A percentile compares a stretch with the other conserved stretches of the same genome.
Conservation (phyloP, 2,113 vertebrate species). For the Pitta sordida region DNA sequence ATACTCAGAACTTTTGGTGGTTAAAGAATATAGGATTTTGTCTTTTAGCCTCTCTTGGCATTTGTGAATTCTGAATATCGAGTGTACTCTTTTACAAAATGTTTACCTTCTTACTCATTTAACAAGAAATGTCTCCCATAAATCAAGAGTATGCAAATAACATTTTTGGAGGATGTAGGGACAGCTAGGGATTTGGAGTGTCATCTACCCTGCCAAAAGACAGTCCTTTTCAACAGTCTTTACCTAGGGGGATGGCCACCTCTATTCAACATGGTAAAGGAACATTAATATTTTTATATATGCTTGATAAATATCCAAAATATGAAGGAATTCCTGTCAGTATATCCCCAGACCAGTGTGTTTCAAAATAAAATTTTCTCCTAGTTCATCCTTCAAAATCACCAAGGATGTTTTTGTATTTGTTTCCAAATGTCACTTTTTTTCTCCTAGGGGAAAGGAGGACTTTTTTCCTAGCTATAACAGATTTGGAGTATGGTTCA, state of each 20-base stretch:
- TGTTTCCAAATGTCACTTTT: not conserved
- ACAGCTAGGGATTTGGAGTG: not conserved
- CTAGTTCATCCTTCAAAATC: not conserved
- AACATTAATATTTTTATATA: not conserved
- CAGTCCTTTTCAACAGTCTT: not conserved
- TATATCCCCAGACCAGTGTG: not conserved
- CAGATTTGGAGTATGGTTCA: not conserved
- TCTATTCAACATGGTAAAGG: not conserved
- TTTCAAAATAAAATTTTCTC: not conserved
- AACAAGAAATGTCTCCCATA: not conserved
- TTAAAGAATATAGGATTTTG: slow-evolving; percentile 32
- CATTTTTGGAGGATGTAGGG: not conserved
- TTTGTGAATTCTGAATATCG: slow-evolving; percentile 42
- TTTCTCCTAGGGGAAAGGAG: not conserved
- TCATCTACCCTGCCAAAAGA: not conserved
- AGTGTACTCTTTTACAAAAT: not conserved
- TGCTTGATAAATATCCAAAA: not conserved
- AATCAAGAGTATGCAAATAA: not conserved
- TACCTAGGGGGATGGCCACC: not conserved
- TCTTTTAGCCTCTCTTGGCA: slow-evolving; percentile 30
- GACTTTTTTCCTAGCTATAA: not conserved
- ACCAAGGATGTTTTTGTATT: not conserved
- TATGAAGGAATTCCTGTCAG: not conserved
- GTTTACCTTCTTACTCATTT: not conserved
- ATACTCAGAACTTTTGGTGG: not conserved